Evolutionary conservation across 1,140 invertebrate genomes (phyloP).

Genomic region (Pachypsylla venusta): DNA sequence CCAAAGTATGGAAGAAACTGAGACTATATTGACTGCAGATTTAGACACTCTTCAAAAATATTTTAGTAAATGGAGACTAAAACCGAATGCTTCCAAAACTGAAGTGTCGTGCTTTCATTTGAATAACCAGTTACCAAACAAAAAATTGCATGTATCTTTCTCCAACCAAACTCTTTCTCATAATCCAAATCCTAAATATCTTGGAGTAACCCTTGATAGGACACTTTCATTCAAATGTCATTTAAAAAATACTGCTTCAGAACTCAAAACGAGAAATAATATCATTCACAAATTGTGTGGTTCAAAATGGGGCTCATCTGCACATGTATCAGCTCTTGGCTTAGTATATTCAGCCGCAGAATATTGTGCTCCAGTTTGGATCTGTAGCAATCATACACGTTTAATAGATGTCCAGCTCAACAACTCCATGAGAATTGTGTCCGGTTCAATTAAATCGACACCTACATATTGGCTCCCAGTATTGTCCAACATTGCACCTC

Average conservation of each 20-base stretch:
- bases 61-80: constrained; percentile 14
- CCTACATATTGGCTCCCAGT: constrained; percentile 27
- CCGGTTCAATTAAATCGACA: constrained; percentile 26
- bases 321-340: constrained; percentile 7
- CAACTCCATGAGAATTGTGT: constrained; percentile 18
- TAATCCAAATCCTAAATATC: not conserved
- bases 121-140: constrained; percentile 5
- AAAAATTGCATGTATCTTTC: not conserved
- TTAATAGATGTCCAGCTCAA: constrained; percentile 10
- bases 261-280: not conserved
- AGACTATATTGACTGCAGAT: not conserved
- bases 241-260: not conserved
- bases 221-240: not conserved
- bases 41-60: not conserved
- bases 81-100: constrained; percentile 10
- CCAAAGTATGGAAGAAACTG: not conserved
- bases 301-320: not conserved
- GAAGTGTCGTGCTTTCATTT: constrained; percentile 4
- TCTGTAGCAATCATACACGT: not conserved
- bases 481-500: constrained; percentile 27
- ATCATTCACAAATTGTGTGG: not conserved
- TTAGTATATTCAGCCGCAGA: constrained; percentile 10
- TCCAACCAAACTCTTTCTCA: not conserved
- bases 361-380: constrained; percentile 16
- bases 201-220: not conserved